These are phyloP conservation scores for Penaeus indicus DNA, from an alignment of 1,140 invertebrate genomes.

Conservation along the genomic window DNA sequence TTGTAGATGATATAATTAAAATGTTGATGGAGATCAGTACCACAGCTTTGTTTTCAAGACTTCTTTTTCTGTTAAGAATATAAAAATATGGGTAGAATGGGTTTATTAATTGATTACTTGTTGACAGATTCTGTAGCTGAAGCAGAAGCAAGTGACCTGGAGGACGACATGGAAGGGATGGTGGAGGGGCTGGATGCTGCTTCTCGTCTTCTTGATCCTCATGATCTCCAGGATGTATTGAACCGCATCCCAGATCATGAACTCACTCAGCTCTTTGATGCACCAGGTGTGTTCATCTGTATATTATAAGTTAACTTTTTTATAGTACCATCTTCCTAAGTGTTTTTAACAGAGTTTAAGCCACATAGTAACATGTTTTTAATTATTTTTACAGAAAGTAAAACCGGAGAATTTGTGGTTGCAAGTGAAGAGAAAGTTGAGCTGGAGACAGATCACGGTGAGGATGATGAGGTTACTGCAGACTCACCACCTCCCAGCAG, in stretches of 20 bases:
- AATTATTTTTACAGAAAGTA: constrained; percentile 38
- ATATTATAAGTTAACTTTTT: background rate
- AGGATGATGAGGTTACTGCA: constrained; percentile 21
- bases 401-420: constrained; percentile 47
- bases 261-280: constrained; percentile 87
- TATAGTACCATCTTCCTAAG: background rate
- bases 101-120: background rate
- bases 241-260: constrained; percentile 91
- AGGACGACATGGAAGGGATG: constrained; percentile 67
- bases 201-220: constrained; percentile 78
- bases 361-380: no score
- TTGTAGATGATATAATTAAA: no score
- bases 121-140: constrained; percentile 56
- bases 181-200: constrained; percentile 70
- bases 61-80: no score
- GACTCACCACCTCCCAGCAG: constrained; percentile 16
- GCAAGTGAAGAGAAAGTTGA: constrained; percentile 32
- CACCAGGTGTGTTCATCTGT: constrained; percentile 34
- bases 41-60: no score
- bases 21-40: no score
- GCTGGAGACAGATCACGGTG: constrained; percentile 21
- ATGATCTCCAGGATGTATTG: constrained; percentile 88
- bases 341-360: no score
- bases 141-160: constrained; percentile 64
- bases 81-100: no score